Base-by-base conservation (phyloP, 2,888 invertebrate species). In the Tuberolachnus salignus region DNA sequence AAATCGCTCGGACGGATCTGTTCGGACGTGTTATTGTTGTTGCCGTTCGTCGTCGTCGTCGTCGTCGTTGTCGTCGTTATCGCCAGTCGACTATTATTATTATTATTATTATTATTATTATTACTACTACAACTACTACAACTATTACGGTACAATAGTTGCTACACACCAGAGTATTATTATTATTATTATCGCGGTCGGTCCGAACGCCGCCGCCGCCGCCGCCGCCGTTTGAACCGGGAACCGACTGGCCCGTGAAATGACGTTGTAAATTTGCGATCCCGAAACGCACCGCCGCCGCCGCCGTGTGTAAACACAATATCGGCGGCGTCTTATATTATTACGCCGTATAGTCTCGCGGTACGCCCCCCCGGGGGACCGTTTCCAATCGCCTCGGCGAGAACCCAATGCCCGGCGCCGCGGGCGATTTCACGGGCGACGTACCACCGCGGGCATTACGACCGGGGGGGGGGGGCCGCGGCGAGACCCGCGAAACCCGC, bases 221-320 rank as follows among this genome's bases (percentile, higher is more conserved):
- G 51, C 6, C 34, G 6, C n/a, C 61, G 61, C 42, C n/a, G 34
- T 61, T n/a, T 61, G 42, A 46, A 34, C 34, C 51, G 51, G 26
- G n/a, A 61, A 34, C 44, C 46, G 14, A 46, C 44, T n/a, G 9
- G 46, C 13, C 64, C 64, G 23, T 64, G 64, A 64, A 64, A 64
- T 64, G 21, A 46, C 64, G 14, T 21, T 64, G 63, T 64, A 46
- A 49, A 49, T 46, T 23, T 46, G 14, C 21, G 21, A 23, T 14
- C 16, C 46, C 53, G 10, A n/a, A n/a, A n/a, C 34, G 42, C 16
- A 9, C 1, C 14, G 16, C 9, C 23, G 16, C 51, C 51, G 51
- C 46, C 46, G 14, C 11, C 11, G 19, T 3, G 19, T 3, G 64
- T 64, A 64, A 64, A 46, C 46, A 64, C 19, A 34, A 6, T 34